These are phyloP conservation scores for Amphipoea oculea DNA, from an alignment of 2,888 invertebrate genomes.

Conservation along the genomic window DNA sequence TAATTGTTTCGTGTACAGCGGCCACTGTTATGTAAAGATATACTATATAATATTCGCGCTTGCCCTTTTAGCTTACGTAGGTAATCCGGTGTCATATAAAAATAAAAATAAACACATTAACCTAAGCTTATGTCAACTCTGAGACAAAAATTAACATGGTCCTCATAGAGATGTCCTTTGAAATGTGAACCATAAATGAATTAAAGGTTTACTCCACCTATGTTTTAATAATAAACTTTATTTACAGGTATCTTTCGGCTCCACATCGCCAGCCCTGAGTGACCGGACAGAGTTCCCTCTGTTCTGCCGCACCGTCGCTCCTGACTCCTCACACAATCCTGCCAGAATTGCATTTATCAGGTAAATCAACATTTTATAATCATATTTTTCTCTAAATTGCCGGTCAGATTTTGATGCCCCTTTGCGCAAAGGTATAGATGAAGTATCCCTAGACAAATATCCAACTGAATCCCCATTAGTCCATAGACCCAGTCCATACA, in stretches of 20 bases:
- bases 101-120: background rate
- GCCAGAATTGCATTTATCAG: constrained; percentile 96
- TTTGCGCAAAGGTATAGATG: background rate
- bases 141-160: background rate
- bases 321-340: constrained; percentile 97
- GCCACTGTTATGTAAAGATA: background rate
- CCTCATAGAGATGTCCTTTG: background rate
- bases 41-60: background rate
- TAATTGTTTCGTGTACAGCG: background rate
- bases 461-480: background rate
- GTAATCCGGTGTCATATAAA: background rate
- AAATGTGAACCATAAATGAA: background rate
- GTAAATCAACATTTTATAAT: constrained; percentile 67
- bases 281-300: constrained; percentile 97
- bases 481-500: background rate
- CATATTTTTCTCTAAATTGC: background rate
- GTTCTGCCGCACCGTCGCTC: constrained; percentile 97
- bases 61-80: background rate
- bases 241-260: constrained; percentile 95
- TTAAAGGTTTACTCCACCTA: background rate
- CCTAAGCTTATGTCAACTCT: background rate
- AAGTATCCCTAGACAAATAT: background rate
- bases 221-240: background rate
- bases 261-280: constrained; percentile 96
- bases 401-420: background rate